Base-by-base conservation (phyloP, 2,113 vertebrate genomes). In the Thoracochromis brauschi region DNA sequence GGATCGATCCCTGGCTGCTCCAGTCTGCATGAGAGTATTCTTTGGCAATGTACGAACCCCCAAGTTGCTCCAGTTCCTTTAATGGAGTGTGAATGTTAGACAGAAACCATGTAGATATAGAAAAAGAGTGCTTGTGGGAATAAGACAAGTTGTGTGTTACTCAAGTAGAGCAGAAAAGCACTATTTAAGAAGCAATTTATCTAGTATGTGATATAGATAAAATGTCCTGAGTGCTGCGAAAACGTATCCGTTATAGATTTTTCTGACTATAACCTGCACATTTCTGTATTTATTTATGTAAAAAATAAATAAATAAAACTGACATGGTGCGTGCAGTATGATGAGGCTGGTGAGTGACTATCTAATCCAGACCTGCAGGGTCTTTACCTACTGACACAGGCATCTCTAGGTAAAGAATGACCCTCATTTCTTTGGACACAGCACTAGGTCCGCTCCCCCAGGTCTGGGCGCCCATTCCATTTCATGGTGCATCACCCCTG, bases 401-500 rank as follows among this genome's bases (percentile, higher is more conserved):
- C 88, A 54, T 94, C 92, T 90, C 92, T 38, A 38, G 90, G 93
- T 96, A 96, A 96, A 96, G 95, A 95, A 96, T 96, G 94, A 93
- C 94, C 93, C 95, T 97, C 95, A 97, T 97, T 97, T 97, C 95
- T 96, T 95, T 94, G 95, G 96, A 96, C 97, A 96, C 95, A 93
- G 93, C 92, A 92, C 91, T 94, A 95, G 96, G 93, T 96, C 96
- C 96, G 88, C 95, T 96, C 95, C 96, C 94, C 95, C 92, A 94
- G 96, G 96, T 97, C 95, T 94, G 94, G 94, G 94, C 93, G 95
- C 96, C 96, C 95, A 97, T 97, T 97, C 96, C 96, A 96, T 97
- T 97, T 97, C 96, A 97, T 97, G 97, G 96, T 96, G 96, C 96
- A 97, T 96, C 94, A 92, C 95, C 96, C 96, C 94, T 91, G 92